Evolutionary conservation across 2,113 vertebrate genomes (phyloP).

Genomic region (Anser cygnoides): DNA sequence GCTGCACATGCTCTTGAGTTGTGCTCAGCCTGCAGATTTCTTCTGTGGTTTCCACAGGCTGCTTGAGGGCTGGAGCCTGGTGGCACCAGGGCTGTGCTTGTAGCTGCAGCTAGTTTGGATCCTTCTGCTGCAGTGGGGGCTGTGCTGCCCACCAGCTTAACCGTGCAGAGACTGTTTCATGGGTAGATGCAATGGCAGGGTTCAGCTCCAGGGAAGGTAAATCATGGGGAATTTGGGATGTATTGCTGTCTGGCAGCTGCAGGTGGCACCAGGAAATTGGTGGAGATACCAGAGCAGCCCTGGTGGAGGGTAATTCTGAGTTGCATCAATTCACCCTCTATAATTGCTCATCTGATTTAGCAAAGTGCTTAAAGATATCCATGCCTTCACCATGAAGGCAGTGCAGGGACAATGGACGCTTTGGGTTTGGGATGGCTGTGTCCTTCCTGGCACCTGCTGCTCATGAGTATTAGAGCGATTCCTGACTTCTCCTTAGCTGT

Average conservation of each 20-base stretch:
- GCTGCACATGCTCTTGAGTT: rapidly evolving
- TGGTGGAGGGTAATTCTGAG: background rate
- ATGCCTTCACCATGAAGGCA: rapidly evolving
- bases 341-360: rapidly evolving
- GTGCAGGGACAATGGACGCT: rapidly evolving
- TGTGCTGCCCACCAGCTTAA: background rate
- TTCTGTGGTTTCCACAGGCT: rapidly evolving
- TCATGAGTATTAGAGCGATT: rapidly evolving
- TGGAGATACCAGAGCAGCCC: background rate
- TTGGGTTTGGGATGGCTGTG: background rate
- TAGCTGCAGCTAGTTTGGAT: background rate
- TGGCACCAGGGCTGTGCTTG: background rate
- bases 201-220: rapidly evolving
- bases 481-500: rapidly evolving
- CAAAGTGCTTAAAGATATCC: rapidly evolving
- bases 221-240: rapidly evolving
- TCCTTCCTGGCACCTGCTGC: background rate
- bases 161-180: background rate
- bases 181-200: rapidly evolving
- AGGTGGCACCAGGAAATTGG: background rate
- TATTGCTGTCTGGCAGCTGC: background rate
- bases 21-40: rapidly evolving
- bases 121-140: background rate
- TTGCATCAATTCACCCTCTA: rapidly evolving
- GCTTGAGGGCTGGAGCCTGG: no score